phyloP scores from a whole-genome alignment of 2,113 vertebrate genomes.

The Oophaga pumilio region DNA sequence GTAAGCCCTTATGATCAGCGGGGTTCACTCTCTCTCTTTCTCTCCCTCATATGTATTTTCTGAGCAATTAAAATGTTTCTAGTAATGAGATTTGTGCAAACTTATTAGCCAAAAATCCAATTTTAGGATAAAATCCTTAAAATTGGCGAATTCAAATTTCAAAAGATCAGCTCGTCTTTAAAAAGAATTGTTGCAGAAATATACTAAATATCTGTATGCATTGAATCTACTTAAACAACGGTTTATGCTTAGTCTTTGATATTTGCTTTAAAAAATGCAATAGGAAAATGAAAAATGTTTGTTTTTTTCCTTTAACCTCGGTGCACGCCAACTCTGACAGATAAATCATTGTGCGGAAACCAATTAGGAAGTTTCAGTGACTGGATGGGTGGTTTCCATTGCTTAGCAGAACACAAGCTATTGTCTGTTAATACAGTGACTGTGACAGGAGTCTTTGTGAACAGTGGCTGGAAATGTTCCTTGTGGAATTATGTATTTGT shows the following conservation, averaged over 20 bases:
- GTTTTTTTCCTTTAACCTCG: background rate
- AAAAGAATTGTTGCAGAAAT: no score
- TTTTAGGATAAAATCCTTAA: no score
- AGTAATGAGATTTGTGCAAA: no score
- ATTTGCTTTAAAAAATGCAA: background rate
- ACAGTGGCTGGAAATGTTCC: background rate
- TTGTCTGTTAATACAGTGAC: constrained; percentile 6
- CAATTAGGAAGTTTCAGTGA: constrained; percentile 10
- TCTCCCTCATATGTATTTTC: no score
- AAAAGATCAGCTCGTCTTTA: no score
- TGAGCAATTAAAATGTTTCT: no score
- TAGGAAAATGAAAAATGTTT: background rate
- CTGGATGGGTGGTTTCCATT: constrained; percentile 14
- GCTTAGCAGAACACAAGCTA: constrained; percentile 2
- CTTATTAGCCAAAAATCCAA: no score
- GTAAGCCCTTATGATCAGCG: no score
- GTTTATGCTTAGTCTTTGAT: background rate
- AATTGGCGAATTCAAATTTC: no score
- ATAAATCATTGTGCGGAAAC: background rate
- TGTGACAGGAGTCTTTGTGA: constrained; percentile 3
- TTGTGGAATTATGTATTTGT: constrained; percentile 3
- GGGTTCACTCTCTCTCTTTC: no score
- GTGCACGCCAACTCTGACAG: background rate
- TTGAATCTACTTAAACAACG: background rate
- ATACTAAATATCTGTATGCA: no score